These are phyloP conservation scores for Plagiodera versicolora DNA, from an alignment of 2,888 invertebrate genomes.

Conservation along the genomic window DNA sequence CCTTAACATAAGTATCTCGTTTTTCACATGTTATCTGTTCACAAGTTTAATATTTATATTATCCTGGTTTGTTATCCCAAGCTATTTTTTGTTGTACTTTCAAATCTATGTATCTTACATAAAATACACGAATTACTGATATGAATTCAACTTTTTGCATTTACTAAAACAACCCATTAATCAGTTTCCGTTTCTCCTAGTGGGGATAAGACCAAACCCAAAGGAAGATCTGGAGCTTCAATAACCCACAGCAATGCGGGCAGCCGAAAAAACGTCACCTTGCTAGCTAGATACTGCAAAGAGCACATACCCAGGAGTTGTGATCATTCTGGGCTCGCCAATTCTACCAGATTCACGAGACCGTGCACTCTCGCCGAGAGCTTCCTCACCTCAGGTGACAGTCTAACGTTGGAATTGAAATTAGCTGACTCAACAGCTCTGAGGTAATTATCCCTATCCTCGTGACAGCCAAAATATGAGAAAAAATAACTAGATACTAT, in stretches of 20 bases:
- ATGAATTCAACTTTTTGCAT: too few relatives aligned
- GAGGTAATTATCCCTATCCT: slow-evolving; percentile 58
- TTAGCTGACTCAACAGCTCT: slow-evolving; percentile 82
- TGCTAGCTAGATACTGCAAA: slow-evolving; percentile 80
- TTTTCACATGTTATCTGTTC: too few relatives aligned
- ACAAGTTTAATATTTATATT: too few relatives aligned
- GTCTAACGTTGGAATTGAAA: slow-evolving; percentile 77
- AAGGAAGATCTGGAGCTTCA: slow-evolving; percentile 30
- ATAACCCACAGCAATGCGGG: slow-evolving; percentile 29
- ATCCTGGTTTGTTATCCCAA: too few relatives aligned
- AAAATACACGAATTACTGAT: too few relatives aligned
- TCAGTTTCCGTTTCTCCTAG: slow-evolving; percentile 37
- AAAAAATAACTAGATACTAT: too few relatives aligned
- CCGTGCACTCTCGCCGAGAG: slow-evolving; percentile 79
- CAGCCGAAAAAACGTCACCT: slow-evolving; percentile 65
- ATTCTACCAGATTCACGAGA: slow-evolving; percentile 60
- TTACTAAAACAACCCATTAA: too few relatives aligned
- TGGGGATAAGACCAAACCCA: slow-evolving; percentile 47
- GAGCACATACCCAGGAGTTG: slow-evolving; percentile 81
- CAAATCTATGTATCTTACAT: too few relatives aligned
- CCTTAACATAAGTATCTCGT: too few relatives aligned
- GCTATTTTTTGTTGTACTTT: too few relatives aligned
- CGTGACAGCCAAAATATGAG: too few relatives aligned
- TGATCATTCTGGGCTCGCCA: slow-evolving; percentile 74
- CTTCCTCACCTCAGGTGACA: slow-evolving; percentile 79